Percentiles rank a stretch among this genome's conserved stretches.
Conservation (phyloP, 2,113 vertebrate species). For the Symphodus melops region DNA sequence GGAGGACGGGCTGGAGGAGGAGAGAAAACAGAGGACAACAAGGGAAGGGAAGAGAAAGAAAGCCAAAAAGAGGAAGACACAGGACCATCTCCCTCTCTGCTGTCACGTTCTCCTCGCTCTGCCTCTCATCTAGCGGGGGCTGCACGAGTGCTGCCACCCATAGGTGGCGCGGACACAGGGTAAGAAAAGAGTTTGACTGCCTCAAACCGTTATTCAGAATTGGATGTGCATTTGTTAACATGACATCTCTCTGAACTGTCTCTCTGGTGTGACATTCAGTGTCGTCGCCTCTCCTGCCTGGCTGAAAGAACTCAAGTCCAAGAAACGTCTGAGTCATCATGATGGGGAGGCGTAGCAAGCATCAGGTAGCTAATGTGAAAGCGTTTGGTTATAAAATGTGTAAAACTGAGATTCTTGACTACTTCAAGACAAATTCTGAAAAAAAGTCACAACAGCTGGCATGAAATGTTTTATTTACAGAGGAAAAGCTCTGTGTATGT, state of each 20-base stretch:
- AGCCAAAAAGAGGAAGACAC: conserved; percentile 36
- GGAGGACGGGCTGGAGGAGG: conserved; percentile 65
- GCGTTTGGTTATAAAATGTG: neutral
- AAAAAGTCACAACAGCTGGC: neutral
- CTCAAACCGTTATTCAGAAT: neutral
- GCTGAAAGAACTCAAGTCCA: conserved; percentile 92
- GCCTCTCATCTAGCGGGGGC: conserved; percentile 64
- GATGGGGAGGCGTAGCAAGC: conserved; percentile 84
- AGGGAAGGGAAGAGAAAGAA: conserved; percentile 29
- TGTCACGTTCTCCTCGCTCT: conserved; percentile 59
- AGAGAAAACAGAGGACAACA: conserved; percentile 26
- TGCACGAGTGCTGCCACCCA: conserved; percentile 83
- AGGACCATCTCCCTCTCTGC: conserved; percentile 19
- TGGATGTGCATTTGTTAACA: neutral
- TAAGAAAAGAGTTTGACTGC: conserved; percentile 65
- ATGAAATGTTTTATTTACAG: neutral
- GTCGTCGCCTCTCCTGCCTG: conserved; percentile 87
- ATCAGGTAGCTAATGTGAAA: conserved; percentile 34
- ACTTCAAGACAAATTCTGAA: neutral
- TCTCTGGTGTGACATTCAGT: conserved; percentile 67
- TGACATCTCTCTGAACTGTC: neutral
- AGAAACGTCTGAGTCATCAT: conserved; percentile 90
- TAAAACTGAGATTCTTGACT: neutral
- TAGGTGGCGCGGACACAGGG: conserved; percentile 82
- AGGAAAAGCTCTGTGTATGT: neutral